Conservation (phyloP, 2,888 invertebrate genomes). For the Ligdia adustata region DNA sequence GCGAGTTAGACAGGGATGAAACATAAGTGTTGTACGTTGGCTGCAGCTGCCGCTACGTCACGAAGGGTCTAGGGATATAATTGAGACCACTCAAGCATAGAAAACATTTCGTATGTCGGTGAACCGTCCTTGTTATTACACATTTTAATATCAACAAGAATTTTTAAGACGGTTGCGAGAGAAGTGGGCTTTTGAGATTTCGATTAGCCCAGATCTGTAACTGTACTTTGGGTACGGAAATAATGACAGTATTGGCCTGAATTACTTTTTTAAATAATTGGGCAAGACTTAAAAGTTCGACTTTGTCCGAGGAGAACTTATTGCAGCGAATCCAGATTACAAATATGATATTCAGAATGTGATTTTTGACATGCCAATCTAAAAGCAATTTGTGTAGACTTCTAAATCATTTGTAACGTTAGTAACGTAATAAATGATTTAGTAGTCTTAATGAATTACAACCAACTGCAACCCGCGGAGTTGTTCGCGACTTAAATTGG, state of each 20-base stretch:
- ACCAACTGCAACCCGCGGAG: too few relatives aligned
- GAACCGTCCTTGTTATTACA: constrained; percentile 42
- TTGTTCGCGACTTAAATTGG: too few relatives aligned
- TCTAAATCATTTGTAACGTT: too few relatives aligned
- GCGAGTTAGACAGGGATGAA: constrained; percentile 57
- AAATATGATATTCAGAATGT: too few relatives aligned
- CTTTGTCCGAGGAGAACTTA: neutral
- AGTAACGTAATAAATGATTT: too few relatives aligned
- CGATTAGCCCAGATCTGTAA: constrained; percentile 32
- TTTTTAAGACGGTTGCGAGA: constrained; percentile 11
- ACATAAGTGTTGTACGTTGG: constrained; percentile 67
- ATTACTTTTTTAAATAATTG: constrained; percentile 16
- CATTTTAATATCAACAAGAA: constrained; percentile 23
- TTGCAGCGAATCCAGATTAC: too few relatives aligned
- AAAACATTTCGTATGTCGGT: constrained; percentile 53
- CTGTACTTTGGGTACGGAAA: constrained; percentile 24
- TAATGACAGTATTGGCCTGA: constrained; percentile 9
- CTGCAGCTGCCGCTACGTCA: constrained; percentile 81
- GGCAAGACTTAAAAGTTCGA: constrained; percentile 5
- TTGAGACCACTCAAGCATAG: constrained; percentile 71
- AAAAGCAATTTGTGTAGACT: too few relatives aligned
- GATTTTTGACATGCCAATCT: too few relatives aligned
- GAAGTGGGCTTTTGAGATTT: constrained; percentile 10
- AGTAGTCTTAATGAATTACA: too few relatives aligned
- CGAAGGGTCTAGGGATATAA: constrained; percentile 69